phyloP scores from a whole-genome alignment of 2,888 invertebrate genomes.

The Nomada ruficornis region DNA sequence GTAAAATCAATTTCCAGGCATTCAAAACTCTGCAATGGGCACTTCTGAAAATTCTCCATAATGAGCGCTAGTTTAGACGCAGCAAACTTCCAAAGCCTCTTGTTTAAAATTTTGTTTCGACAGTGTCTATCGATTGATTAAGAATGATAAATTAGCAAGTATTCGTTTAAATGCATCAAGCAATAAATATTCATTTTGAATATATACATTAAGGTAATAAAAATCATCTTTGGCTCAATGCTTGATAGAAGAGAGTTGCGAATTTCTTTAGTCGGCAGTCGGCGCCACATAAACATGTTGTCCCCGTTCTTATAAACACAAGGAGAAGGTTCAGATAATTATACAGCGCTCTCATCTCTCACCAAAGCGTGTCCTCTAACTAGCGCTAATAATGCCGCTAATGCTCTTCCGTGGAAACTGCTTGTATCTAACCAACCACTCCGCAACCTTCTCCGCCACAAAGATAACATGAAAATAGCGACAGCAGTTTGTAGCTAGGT shows the following conservation, averaged over 20 bases:
- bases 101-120: too few relatives aligned
- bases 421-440: slow-evolving; percentile 74
- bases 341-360: slow-evolving; percentile 78
- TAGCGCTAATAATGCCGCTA: slow-evolving; percentile 81
- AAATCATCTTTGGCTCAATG: slow-evolving; percentile 54
- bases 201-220: too few relatives aligned
- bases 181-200: too few relatives aligned
- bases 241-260: slow-evolving; percentile 47
- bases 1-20: too few relatives aligned
- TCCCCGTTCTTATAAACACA: slow-evolving; percentile 62
- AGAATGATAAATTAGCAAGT: too few relatives aligned
- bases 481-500: slow-evolving; percentile 45
- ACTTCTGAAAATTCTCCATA: too few relatives aligned
- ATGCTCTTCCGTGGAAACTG: slow-evolving; percentile 80
- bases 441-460: slow-evolving; percentile 51
- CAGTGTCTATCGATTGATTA: too few relatives aligned
- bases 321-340: slow-evolving; percentile 73
- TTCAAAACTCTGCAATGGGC: too few relatives aligned
- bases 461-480: slow-evolving; percentile 67
- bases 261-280: slow-evolving; percentile 64
- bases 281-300: slow-evolving; percentile 73
- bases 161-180: background rate
- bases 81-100: too few relatives aligned
- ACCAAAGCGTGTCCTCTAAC: slow-evolving; percentile 78
- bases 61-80: too few relatives aligned